Conservation (phyloP, 2,888 invertebrate genomes). For the Meloe dianella region DNA sequence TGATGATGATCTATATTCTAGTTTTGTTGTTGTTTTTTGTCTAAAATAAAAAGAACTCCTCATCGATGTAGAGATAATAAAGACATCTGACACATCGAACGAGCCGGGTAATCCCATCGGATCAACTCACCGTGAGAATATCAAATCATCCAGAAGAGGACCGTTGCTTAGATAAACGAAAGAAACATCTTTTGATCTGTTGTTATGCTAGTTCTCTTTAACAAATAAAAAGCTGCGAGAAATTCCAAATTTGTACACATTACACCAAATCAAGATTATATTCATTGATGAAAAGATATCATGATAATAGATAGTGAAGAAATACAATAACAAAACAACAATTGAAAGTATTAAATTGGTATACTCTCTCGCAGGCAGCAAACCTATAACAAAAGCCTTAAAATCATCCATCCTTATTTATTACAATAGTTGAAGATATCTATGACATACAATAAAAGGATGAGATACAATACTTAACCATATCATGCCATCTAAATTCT, state of each 20-base stretch:
- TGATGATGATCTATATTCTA: neutral
- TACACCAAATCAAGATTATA: neutral
- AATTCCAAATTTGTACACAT: neutral
- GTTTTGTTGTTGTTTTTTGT: neutral
- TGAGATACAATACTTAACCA: conserved; percentile 42
- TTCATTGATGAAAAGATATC: neutral
- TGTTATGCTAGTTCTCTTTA: neutral
- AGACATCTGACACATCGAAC: conserved; percentile 10
- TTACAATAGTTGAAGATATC: conserved; percentile 25
- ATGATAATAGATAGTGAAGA: neutral
- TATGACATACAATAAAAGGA: conserved; percentile 35
- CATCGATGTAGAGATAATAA: neutral
- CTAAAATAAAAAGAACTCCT: neutral
- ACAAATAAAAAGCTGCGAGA: conserved; percentile 7
- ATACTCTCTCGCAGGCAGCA: neutral
- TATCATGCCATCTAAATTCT: conserved; percentile 55
- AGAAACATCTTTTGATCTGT: conserved; percentile 2
- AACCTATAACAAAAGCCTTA: conserved; percentile 22
- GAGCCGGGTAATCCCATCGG: conserved; percentile 8
- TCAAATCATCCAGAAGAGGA: conserved; percentile 6
- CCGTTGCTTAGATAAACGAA: neutral
- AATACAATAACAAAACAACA: neutral
- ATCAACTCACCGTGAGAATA: conserved; percentile 8
- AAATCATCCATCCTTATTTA: neutral
- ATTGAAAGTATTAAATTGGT: neutral